Evolutionary conservation across 1,140 invertebrate genomes (phyloP), one percentile per base, ranked within the genome.

Genomic region (Cydia amplana): DNA sequence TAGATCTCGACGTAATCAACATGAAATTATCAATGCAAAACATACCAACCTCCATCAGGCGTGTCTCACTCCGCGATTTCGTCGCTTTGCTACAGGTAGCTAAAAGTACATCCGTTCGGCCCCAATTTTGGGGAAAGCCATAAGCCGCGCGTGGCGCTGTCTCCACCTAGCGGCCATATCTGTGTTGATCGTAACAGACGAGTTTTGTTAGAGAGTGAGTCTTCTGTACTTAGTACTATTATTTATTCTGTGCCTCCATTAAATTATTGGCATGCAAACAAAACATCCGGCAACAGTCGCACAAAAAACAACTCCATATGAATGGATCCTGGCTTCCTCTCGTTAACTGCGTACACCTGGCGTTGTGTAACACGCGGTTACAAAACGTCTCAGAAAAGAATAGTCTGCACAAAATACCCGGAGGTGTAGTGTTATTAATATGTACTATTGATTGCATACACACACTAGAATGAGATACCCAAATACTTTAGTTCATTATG

Each of bases 241-340:
- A n/a, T n/a, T n/a, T n/a, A n/a, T n/a, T n/a, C n/a, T n/a, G n/a
- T n/a, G n/a, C n/a, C n/a, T n/a, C 14, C 65, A 40, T 70, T 36
- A 70, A 60, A 18, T 70, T 36, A 70, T 43, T 40, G n/a, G 65
- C 9, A 18, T 18, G 28, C 28, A 36, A 36, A 70, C 65, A 70
- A 70, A 70, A 70, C 65, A 70, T 70, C 65, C 65, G 65, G 65
- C 65, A 70, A 43, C 16, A 32, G 40, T 4, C 23, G 14, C 23
- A 14, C 65, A 70, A 36, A 36, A 36, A 70, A 70, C 65, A 70
- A 70, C 65, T 36, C 28, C 65, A 70, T 70, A 70, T 70, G 65
- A 70, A 70, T 70, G 65, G 65, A 36, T 36, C 65, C 36, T 36
- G 65, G 28, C 65, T 70, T 70, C 28, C 65, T 60, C 65, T 70